Conservation (phyloP, 2,888 invertebrate species). For the Agrochola macilenta region DNA sequence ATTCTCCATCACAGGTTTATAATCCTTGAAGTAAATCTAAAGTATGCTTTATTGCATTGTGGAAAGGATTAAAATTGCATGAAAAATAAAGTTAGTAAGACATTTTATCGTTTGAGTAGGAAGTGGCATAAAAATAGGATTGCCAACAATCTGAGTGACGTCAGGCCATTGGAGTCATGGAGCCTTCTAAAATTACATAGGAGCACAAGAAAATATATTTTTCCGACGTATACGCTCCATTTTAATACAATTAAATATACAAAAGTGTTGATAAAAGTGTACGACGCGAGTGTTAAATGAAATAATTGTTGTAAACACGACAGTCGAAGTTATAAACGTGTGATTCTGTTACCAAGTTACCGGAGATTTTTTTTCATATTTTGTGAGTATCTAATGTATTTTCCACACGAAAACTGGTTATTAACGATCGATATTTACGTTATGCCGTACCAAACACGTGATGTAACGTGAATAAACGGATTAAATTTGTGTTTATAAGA, state of each 20-base stretch:
- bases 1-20: conserved; percentile 74
- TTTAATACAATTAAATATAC: conserved; percentile 76
- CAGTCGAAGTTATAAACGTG: conserved; percentile 66
- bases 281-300: conserved; percentile 78
- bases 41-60: conserved; percentile 75
- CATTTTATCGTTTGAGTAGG: conserved; percentile 83
- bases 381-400: conserved; percentile 85
- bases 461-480: conserved; percentile 70
- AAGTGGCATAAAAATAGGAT: conserved; percentile 89
- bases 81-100: conserved; percentile 74
- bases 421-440: conserved; percentile 78
- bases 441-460: conserved; percentile 75
- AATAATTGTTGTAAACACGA: conserved; percentile 66
- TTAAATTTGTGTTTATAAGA: conserved; percentile 77
- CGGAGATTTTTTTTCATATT: conserved; percentile 76
- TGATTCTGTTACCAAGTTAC: conserved; percentile 81
- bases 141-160: conserved; percentile 90
- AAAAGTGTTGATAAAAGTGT: conserved; percentile 80
- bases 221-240: conserved; percentile 78
- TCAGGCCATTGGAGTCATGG: conserved; percentile 86
- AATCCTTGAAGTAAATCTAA: conserved; percentile 68
- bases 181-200: conserved; percentile 89
- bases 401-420: conserved; percentile 74
- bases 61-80: conserved; percentile 78
- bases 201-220: conserved; percentile 83